Evolutionary conservation across 1,140 invertebrate species (phyloP).

Genomic region (Dreissena rostriformis): DNA sequence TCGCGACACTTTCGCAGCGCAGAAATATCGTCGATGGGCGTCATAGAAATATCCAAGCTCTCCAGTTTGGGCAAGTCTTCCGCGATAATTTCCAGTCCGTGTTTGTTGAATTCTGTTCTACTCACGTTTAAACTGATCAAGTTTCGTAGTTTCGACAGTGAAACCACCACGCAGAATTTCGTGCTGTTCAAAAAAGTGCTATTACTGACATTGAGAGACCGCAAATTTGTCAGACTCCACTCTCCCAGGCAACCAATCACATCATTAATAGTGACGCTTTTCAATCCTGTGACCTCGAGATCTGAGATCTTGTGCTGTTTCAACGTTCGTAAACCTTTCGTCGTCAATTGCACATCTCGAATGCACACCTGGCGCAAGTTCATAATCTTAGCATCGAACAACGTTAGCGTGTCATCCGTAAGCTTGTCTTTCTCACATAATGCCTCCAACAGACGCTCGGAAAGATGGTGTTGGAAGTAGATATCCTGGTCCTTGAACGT

Average conservation of each 20-base stretch:
- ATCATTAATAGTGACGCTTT: slow-evolving; percentile 85
- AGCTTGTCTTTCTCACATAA: slow-evolving; percentile 86
- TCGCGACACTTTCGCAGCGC: slow-evolving; percentile 86
- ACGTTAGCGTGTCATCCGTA: slow-evolving; percentile 85
- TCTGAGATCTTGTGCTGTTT: slow-evolving; percentile 85
- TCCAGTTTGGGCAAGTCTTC: slow-evolving; percentile 87
- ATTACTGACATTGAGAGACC: slow-evolving; percentile 86
- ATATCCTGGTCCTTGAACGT: slow-evolving; percentile 86
- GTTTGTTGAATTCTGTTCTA: slow-evolving; percentile 88
- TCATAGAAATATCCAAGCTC: slow-evolving; percentile 88
- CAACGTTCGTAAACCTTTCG: slow-evolving; percentile 86
- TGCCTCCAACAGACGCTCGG: slow-evolving; percentile 86
- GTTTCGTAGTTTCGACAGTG: slow-evolving; percentile 82
- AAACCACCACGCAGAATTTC: slow-evolving; percentile 81
- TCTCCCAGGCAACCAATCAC: slow-evolving; percentile 88
- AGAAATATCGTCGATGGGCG: slow-evolving; percentile 86
- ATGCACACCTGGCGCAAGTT: slow-evolving; percentile 83
- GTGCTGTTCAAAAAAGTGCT: slow-evolving; percentile 86
- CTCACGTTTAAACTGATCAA: slow-evolving; percentile 88
- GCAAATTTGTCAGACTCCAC: slow-evolving; percentile 88
- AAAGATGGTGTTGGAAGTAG: slow-evolving; percentile 87
- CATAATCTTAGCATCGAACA: slow-evolving; percentile 87
- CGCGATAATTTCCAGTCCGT: slow-evolving; percentile 87
- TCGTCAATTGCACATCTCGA: slow-evolving; percentile 83
- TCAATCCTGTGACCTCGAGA: slow-evolving; percentile 85